Conservation (phyloP, 2,797 vertebrate genomes). For the Pangasius djambal region DNA sequence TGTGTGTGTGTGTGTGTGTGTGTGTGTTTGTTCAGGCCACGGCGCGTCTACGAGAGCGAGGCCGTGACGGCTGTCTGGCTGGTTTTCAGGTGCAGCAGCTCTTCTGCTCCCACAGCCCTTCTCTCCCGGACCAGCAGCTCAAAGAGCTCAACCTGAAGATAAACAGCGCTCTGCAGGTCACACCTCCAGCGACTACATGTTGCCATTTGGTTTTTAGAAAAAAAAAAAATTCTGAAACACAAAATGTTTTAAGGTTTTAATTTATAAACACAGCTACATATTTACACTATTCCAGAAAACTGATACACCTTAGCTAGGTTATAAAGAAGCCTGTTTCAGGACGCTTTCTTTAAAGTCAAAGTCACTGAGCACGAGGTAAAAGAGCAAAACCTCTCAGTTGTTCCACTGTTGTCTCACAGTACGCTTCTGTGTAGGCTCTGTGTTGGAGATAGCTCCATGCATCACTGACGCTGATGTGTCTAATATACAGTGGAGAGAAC, state of each 20-base stretch:
- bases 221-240: not conserved
- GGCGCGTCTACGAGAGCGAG: constrained; percentile 88
- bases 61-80: constrained; percentile 89
- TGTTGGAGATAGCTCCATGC: not conserved
- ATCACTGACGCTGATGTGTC: not conserved
- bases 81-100: constrained; percentile 98
- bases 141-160: constrained; percentile 96
- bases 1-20: not conserved
- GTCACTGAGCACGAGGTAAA: not conserved
- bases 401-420: not conserved
- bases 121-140: constrained; percentile 95
- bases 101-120: constrained; percentile 94
- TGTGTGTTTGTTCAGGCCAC: constrained; percentile 80
- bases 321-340: not conserved
- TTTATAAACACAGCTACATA: not conserved
- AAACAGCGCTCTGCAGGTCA: constrained; percentile 93
- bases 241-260: not conserved
- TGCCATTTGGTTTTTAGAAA: not conserved
- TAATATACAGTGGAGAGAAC: not conserved
- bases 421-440: not conserved
- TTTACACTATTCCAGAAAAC: not conserved
- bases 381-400: not conserved
- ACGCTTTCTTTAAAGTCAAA: not conserved
- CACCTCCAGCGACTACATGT: not conserved
- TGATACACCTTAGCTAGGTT: not conserved